phyloP scores from a whole-genome alignment of 2,888 invertebrate species.

The Dryadula phaetusa region DNA sequence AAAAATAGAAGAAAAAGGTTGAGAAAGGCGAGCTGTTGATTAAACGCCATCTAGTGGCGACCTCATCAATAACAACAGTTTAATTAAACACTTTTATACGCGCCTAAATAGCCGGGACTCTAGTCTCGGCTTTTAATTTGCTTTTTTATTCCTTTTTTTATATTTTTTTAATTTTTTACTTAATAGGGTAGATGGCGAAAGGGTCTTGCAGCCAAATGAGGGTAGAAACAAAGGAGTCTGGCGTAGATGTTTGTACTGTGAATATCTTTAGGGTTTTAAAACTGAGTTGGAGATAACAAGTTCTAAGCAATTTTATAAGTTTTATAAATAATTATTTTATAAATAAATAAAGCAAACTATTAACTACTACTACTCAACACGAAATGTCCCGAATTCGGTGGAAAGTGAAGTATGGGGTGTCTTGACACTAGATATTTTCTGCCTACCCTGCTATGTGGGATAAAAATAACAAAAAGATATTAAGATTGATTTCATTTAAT shows the following conservation, averaged over 20 bases:
- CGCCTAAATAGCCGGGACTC: conserved; percentile 70
- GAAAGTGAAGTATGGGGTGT: too few relatives aligned
- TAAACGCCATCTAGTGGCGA: conserved; percentile 81
- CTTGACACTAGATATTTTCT: too few relatives aligned
- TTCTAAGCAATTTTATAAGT: background rate
- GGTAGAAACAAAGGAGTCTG: conserved; percentile 56
- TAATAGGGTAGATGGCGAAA: conserved; percentile 62
- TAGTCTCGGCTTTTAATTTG: conserved; percentile 71
- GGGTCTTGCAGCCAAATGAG: conserved; percentile 55
- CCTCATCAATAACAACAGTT: conserved; percentile 83
- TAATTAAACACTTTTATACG: conserved; percentile 83
- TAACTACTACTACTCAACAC: too few relatives aligned
- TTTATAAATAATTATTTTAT: too few relatives aligned
- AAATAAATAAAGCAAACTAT: background rate
- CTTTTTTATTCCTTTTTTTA: conserved; percentile 63
- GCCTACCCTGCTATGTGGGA: too few relatives aligned
- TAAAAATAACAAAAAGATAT: too few relatives aligned
- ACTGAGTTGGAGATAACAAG: background rate
- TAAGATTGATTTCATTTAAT: too few relatives aligned
- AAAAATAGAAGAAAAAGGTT: conserved; percentile 78
- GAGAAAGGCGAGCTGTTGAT: conserved; percentile 75
- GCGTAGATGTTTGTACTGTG: conserved; percentile 47
- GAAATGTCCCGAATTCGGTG: too few relatives aligned
- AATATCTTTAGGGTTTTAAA: conserved; percentile 27
- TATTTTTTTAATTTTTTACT: conserved; percentile 60